Percentiles rank a stretch among this genome's conserved stretches.
phyloP scores from a whole-genome alignment of 1,140 invertebrate genomes.

The Bombyx mori region ASM3026992v2 NC_085130.1:332501-333000 shows the following conservation, averaged over 20 bases:
- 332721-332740: not conserved
- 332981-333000: not conserved
- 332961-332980: constrained; percentile 1
- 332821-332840: not conserved
- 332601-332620: not conserved
- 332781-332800: not conserved
- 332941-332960: not conserved
- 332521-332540: not conserved
- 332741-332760: not conserved
- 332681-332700: not conserved
- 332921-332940: not conserved
- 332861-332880: not conserved
- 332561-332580: not conserved
- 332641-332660: not conserved
- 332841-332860: too few relatives aligned
- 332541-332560: not conserved
- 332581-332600: not conserved
- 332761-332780: not conserved
- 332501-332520: not conserved
- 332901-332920: not conserved
- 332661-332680: not conserved
- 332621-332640: not conserved
- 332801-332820: not conserved
- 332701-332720: not conserved
- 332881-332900: not conserved